Evolutionary conservation across 2,888 invertebrate species (phyloP).

Genomic region (Allolobophora icterica): DNA sequence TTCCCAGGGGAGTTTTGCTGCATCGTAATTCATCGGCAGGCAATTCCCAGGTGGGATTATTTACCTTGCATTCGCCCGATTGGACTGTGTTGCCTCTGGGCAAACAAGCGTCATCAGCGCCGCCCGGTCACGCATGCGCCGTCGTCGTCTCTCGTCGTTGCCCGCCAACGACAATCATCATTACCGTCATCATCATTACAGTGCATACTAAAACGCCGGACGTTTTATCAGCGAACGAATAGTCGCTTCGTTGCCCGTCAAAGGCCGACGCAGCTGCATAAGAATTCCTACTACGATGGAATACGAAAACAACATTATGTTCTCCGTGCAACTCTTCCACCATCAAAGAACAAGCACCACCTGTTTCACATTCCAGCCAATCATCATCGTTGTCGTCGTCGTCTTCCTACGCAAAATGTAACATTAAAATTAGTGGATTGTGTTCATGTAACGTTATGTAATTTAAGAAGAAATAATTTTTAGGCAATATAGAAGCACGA

Average conservation of each 20-base stretch:
- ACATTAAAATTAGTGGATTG: neutral
- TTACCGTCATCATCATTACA: constrained; percentile 4
- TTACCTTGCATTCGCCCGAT: constrained; percentile 17
- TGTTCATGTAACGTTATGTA: neutral
- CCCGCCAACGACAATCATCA: constrained; percentile 13
- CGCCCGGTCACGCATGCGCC: neutral
- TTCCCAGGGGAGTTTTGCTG: neutral
- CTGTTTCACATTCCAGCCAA: neutral
- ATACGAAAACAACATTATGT: neutral
- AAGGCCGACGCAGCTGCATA: neutral
- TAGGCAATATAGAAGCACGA: neutral
- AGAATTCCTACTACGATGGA: neutral
- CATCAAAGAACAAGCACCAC: neutral
- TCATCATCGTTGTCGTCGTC: neutral
- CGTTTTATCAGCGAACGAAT: neutral
- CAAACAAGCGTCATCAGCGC: neutral
- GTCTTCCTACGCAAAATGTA: neutral
- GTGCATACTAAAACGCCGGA: neutral
- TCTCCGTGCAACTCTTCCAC: neutral
- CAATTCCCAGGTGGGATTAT: neutral
- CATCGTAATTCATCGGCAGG: constrained; percentile 1
- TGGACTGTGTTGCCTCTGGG: neutral
- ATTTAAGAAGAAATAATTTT: neutral
- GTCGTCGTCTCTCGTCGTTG: neutral
- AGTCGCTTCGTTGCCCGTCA: neutral